Evolutionary conservation across 2,888 invertebrate genomes (phyloP).

Genomic region (Eulithis testata): DNA sequence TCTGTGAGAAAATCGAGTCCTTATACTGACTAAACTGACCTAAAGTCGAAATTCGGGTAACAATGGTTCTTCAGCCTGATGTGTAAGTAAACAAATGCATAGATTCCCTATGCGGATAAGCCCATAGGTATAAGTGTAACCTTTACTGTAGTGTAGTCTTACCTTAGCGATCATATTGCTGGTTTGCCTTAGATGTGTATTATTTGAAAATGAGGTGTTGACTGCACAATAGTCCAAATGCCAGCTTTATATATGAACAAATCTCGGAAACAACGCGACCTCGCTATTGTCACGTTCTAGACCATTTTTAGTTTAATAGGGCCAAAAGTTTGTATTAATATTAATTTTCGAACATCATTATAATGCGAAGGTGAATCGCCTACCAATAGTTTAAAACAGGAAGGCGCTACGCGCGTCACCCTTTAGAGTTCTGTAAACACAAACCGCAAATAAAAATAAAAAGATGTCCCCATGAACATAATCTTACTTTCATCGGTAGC

Average conservation of each 20-base stretch:
- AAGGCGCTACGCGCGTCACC: slow-evolving; percentile 28
- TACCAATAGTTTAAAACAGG: slow-evolving; percentile 35
- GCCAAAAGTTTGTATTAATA: slow-evolving; percentile 51
- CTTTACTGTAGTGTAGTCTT: slow-evolving; percentile 31
- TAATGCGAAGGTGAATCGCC: slow-evolving; percentile 52
- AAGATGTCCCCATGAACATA: neutral
- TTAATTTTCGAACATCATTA: slow-evolving; percentile 48
- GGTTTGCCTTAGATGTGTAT: slow-evolving; percentile 44
- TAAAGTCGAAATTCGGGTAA: too few relatives aligned
- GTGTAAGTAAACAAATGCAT: too few relatives aligned
- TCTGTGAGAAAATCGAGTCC: too few relatives aligned
- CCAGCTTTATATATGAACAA: slow-evolving; percentile 65
- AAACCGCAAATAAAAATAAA: neutral
- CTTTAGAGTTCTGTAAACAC: slow-evolving; percentile 33
- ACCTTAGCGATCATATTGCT: slow-evolving; percentile 69
- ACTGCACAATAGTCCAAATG: slow-evolving; percentile 58
- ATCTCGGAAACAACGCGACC: slow-evolving; percentile 62
- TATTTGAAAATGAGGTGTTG: slow-evolving; percentile 46
- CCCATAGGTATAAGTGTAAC: neutral
- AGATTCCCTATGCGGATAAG: neutral
- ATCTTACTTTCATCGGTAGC: too few relatives aligned
- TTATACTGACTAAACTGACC: too few relatives aligned
- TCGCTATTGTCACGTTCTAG: slow-evolving; percentile 63
- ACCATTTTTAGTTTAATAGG: slow-evolving; percentile 47
- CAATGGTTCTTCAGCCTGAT: too few relatives aligned